phyloP scores from a whole-genome alignment of 2,113 vertebrate genomes.

The Anarhynchus alexandrinus region DNA sequence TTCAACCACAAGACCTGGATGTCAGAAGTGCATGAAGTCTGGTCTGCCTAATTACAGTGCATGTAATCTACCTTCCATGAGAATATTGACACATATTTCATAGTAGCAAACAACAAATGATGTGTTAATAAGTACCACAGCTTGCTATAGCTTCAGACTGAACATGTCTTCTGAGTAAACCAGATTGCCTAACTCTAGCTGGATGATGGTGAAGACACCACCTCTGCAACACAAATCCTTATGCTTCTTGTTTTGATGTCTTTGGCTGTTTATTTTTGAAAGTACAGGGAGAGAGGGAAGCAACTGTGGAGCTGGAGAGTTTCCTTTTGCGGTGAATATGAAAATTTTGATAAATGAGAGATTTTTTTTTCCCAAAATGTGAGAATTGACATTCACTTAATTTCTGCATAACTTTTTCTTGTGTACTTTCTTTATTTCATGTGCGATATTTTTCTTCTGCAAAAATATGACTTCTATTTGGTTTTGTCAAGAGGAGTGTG shows the following conservation, averaged over 20 bases:
- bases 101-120: background rate
- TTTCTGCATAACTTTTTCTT: background rate
- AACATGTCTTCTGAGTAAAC: background rate
- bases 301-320: background rate
- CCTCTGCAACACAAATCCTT: background rate
- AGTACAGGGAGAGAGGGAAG: background rate
- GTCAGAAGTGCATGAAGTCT: background rate
- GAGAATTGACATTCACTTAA: background rate
- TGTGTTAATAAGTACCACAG: background rate
- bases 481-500: background rate
- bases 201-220: background rate
- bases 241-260: background rate
- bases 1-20: background rate
- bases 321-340: background rate
- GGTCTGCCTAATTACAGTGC: background rate
- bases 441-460: background rate
- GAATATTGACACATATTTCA: background rate
- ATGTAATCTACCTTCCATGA: fast-evolving
- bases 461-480: background rate
- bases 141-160: background rate
- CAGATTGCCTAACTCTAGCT: background rate
- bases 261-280: background rate
- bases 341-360: background rate
- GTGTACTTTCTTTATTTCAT: background rate
- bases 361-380: background rate